A percentile compares a stretch with the other conserved stretches of the same genome.
These are phyloP conservation scores for Chaetodon trifascialis DNA, from an alignment of 2,113 vertebrate species.

Conservation along the genomic window DNA sequence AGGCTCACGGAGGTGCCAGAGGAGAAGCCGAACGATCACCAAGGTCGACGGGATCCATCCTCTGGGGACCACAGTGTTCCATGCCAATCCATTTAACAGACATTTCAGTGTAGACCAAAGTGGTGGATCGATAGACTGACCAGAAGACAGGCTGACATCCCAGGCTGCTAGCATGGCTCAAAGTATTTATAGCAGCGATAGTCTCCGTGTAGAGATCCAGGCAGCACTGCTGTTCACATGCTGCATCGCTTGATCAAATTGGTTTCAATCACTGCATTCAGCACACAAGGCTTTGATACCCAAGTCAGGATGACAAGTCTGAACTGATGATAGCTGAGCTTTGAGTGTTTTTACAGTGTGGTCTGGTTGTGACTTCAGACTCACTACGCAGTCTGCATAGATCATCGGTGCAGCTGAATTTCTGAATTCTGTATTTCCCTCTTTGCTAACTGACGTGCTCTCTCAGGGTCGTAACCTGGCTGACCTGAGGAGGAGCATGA, in stretches of 20 bases:
- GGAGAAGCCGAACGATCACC: too few relatives aligned
- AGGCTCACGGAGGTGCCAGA: too few relatives aligned
- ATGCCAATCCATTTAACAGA: too few relatives aligned
- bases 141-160: neutral
- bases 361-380: slow-evolving; percentile 8
- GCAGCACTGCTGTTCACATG: too few relatives aligned
- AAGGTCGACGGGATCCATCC: too few relatives aligned
- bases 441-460: neutral
- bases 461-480: slow-evolving; percentile 96
- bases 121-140: too few relatives aligned
- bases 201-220: too few relatives aligned
- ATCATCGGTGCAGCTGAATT: slow-evolving; percentile 9
- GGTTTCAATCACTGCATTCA: neutral
- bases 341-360: slow-evolving; percentile 2
- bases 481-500: slow-evolving; percentile 95
- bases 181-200: neutral
- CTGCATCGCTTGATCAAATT: slow-evolving; percentile 2
- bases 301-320: neutral
- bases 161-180: neutral
- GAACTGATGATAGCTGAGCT: neutral
- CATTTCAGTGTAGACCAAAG: too few relatives aligned
- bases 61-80: too few relatives aligned
- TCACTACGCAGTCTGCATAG: slow-evolving; percentile 16
- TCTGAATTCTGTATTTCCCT: neutral
- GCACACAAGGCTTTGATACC: neutral